Evolutionary conservation across 2,888 invertebrate species (phyloP), one percentile per base, ranked within the genome.

Genomic region (Chelonus formosanus): DNA sequence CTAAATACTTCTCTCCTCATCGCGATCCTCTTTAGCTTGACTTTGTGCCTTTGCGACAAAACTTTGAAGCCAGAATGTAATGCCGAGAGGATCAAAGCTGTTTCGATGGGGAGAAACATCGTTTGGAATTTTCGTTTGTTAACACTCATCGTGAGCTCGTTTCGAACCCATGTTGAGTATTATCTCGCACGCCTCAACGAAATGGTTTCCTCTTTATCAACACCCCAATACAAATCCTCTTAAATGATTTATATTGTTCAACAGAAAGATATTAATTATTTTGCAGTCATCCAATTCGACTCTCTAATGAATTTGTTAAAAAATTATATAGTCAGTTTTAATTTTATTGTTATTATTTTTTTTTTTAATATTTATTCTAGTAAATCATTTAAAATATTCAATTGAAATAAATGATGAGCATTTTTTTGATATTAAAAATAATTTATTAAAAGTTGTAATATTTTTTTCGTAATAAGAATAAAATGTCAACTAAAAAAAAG

Each of bases 91-190:
- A 34, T 34, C 52, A 52, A 52, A 32, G 52, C 8, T 52, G 32
- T 32, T 31, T 34, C 52, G 52, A 52, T 52, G 52, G 52, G 52
- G 52, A 52, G 52, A 52, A 32, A 52, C 34, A 52, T 54, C 54
- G n/a, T 35, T 31, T 31, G 63, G 56, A 63, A 63, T 63, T 63
- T 55, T 50, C 56, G 56, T 55, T 56, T 48, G 63, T 63, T 63
- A 63, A 63, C 63, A 63, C 47, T 63, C 47, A 55, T 63, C 55
- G 63, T 56, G 55, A 40, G 47, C 36, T 47, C 20, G 36, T 61
- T 61, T 52, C 44, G 43, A 43, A 43, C 52, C 43, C 43, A 7
- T 48, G 53, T 43, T 53, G 10, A 62, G 45, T 55, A 62, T 62
- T 62, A 54, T 62, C 62, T 54, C 62, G 8, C n/a, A 47, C 35